Conservation (phyloP, 2,797 vertebrate species). For the Schizopygopsis pylzovi region DNA sequence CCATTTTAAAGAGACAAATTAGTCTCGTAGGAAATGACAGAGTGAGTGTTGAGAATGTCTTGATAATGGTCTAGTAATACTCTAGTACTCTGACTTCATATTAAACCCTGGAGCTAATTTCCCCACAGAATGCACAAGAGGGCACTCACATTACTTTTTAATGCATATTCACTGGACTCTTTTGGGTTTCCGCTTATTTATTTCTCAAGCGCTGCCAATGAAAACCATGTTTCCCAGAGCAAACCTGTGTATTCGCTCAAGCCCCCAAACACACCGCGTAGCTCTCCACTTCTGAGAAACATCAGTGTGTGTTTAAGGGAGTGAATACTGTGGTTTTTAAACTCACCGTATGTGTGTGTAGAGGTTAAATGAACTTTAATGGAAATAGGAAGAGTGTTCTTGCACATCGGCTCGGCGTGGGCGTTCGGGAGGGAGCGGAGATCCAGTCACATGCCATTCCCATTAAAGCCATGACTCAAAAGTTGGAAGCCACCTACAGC, state of each 20-base stretch:
- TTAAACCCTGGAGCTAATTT: conserved; percentile 34
- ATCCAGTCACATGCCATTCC: conserved; percentile 65
- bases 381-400: conserved; percentile 58
- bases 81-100: conserved; percentile 50
- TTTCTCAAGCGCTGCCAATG: conserved; percentile 39
- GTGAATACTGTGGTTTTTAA: conserved; percentile 51
- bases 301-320: conserved; percentile 51
- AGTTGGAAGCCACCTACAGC: conserved; percentile 63
- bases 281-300: conserved; percentile 40
- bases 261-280: conserved; percentile 8
- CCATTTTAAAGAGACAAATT: conserved; percentile 47
- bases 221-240: conserved; percentile 51
- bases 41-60: conserved; percentile 37
- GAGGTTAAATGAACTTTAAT: conserved; percentile 55
- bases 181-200: conserved; percentile 49
- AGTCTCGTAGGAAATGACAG: conserved; percentile 42
- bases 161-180: conserved; percentile 46
- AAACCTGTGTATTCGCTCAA: conserved; percentile 54
- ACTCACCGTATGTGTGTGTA: conserved; percentile 32
- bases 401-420: conserved; percentile 47
- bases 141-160: conserved; percentile 52
- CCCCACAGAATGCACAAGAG: conserved; percentile 45
- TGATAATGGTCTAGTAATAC: conserved; percentile 46
- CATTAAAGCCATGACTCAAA: conserved; percentile 66
- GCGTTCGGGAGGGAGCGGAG: conserved; percentile 51